phyloP scores from a whole-genome alignment of 2,888 invertebrate species.

The Drosophila atripex region DNA sequence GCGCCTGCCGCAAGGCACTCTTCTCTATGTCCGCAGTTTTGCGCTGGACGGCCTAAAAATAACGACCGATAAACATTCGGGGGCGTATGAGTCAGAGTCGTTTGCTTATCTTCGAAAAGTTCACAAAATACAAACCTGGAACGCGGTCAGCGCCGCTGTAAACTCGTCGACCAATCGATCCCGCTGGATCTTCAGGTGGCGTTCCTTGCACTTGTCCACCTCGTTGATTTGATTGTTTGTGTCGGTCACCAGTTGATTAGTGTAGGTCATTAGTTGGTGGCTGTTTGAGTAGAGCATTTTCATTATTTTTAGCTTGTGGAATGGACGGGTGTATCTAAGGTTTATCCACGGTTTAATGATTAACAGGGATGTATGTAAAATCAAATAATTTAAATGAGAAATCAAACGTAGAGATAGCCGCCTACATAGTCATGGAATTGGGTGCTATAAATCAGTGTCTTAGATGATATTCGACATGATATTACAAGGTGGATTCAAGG shows the following conservation, averaged over 20 bases:
- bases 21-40: slow-evolving; percentile 95
- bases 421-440: too few species aligned
- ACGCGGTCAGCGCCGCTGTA: slow-evolving; percentile 93
- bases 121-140: slow-evolving; percentile 86
- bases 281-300: slow-evolving; percentile 85
- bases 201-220: slow-evolving; percentile 89
- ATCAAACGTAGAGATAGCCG: too few species aligned
- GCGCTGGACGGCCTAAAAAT: slow-evolving; percentile 89
- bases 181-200: slow-evolving; percentile 93
- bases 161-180: slow-evolving; percentile 97
- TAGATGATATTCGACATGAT: too few species aligned
- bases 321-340: slow-evolving; percentile 28
- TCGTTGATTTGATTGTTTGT: slow-evolving; percentile 94
- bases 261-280: slow-evolving; percentile 97
- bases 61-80: slow-evolving; percentile 15
- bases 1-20: slow-evolving; percentile 92
- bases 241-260: slow-evolving; percentile 96
- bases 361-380: too few species aligned
- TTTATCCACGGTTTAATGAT: neutral
- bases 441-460: too few species aligned
- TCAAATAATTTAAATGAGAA: too few species aligned
- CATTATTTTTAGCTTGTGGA: neutral
- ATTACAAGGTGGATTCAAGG: too few species aligned
- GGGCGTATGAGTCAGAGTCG: slow-evolving; percentile 24
- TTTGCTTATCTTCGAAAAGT: slow-evolving; percentile 22